phyloP scores from a whole-genome alignment of 2,113 vertebrate species.

The Pteruthius melanotis region DNA sequence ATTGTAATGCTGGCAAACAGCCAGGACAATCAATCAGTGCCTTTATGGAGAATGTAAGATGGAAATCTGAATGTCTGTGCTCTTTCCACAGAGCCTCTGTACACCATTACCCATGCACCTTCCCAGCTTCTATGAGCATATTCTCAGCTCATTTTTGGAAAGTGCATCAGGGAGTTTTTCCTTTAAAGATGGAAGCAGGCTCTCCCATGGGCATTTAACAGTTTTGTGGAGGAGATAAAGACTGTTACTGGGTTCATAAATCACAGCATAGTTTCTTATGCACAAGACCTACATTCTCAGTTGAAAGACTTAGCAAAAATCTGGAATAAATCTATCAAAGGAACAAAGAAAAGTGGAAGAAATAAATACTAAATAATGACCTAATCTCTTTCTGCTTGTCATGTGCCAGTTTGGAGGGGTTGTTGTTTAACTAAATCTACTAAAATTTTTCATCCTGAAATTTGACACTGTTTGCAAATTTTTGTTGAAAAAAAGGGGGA shows the following conservation, averaged over 20 bases:
- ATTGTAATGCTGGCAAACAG: not conserved
- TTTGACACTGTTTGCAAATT: not conserved
- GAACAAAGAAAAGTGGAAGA: not conserved
- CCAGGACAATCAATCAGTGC: rapidly evolving
- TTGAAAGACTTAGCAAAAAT: not conserved
- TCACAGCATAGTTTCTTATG: not conserved
- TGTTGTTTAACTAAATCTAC: not conserved
- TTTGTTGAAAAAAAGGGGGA: not conserved
- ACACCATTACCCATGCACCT: not conserved
- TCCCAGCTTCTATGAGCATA: not conserved
- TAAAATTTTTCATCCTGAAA: not conserved
- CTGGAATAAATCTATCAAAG: not conserved
- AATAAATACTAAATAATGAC: not conserved
- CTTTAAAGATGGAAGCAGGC: not conserved
- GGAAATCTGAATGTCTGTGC: not conserved
- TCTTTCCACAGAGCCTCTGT: not conserved
- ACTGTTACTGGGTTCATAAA: not conserved
- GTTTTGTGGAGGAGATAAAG: not conserved
- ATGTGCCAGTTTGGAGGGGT: not conserved
- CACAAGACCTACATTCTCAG: not conserved
- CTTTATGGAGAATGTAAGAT: not conserved
- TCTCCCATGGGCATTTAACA: not conserved
- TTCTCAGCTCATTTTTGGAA: not conserved
- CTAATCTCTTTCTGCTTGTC: not conserved
- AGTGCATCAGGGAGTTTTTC: not conserved